Base-by-base conservation (phyloP, 92 coral and sea anemone genomes). In the Epizoanthus illoricatus region DNA sequence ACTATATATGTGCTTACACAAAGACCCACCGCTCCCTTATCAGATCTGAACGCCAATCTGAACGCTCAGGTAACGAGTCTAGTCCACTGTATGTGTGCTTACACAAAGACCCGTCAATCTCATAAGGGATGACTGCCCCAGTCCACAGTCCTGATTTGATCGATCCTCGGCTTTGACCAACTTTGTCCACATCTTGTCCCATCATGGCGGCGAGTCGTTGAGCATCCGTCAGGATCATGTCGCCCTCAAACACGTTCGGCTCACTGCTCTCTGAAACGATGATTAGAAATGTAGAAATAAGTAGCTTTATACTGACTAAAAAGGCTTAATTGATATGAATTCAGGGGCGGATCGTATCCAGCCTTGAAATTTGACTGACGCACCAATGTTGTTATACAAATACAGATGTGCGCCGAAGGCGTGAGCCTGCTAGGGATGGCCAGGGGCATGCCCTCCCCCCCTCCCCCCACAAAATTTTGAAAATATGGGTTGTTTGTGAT, bases 161-260 rank as follows among this genome's bases (percentile, higher is more conserved):
- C 23, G 80, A 75, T 15, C 80, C 80, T 3, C 80, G 80, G 69
- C 33, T 17, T 3, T 75, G 80, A 7, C 54, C 33, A 58, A 17
- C 66, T 36, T 75, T 75, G 28, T 75, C 68, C 16, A 75, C 68
- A 7, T 75, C 80, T 17, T 75, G 28, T 7, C 80, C 80, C 80
- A 75, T 75, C 80, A 75, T 75, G 68, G 80, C 80, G 7, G 80
- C 80, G 43, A 75, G 80, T 17, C 80, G 66, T 66, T 75, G 80
- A 15, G 80, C 80, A 19, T 36, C 5, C 13, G 80, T 75, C 42
- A 75, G 7, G 43, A 75, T 75, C 80, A 75, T 75, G 43, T 75
- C 80, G 7, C 80, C 80, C 56, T 75, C 80, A 36, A 75, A 75
- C 43, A 75, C 36, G 15, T 59, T 16, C 33, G 80, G 80, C 5